Evolutionary conservation across 2,113 vertebrate genomes (phyloP).

Genomic region (Microcebus murinus): DNA sequence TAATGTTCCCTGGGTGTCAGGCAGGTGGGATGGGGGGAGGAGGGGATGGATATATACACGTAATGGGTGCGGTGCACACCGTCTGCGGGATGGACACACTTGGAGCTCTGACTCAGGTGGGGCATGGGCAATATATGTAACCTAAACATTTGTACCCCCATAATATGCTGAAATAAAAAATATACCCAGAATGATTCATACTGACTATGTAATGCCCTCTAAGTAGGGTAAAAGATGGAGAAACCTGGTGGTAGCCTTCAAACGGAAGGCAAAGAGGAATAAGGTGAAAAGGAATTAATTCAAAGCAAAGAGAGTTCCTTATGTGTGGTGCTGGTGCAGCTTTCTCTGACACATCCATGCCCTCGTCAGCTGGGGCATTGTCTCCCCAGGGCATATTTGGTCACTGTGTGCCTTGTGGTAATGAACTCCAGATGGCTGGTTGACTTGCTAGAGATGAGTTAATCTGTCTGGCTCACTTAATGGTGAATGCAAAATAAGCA

Average conservation of each 20-base stretch:
- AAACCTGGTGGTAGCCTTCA: background rate
- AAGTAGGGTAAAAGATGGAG: slow-evolving; percentile 6
- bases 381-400: background rate
- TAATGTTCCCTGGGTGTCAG: no score
- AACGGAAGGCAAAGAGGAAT: background rate
- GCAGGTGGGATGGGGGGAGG: no score
- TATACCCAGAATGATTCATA: background rate
- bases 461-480: background rate
- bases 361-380: background rate
- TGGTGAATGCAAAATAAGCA: slow-evolving; percentile 10
- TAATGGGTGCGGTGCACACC: no score
- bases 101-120: no score
- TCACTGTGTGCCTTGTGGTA: background rate
- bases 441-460: background rate
- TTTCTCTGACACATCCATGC: background rate
- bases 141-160: no score
- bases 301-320: background rate
- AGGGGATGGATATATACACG: no score
- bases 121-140: no score
- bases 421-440: background rate
- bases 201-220: background rate
- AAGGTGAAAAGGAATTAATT: background rate
- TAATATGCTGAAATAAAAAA: no score
- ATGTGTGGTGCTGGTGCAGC: background rate
- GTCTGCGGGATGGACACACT: no score